Conservation (phyloP, 2,113 vertebrate species). For the Meles meles region DNA sequence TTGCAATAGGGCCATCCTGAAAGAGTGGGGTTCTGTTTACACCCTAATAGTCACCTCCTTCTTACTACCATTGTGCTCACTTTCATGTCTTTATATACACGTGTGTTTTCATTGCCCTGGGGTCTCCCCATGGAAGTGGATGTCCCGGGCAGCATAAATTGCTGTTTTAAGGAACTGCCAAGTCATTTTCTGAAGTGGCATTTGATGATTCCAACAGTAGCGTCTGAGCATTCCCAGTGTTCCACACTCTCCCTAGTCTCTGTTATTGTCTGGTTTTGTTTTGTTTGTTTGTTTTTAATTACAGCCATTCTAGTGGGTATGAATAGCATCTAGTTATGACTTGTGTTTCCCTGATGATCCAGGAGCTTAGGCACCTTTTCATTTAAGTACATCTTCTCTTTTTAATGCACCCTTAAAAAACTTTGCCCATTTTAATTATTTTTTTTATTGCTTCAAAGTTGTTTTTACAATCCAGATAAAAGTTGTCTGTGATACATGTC, state of each 20-base stretch:
- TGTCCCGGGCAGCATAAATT: background rate
- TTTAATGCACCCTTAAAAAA: background rate
- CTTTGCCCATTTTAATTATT: background rate
- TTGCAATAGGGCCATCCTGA: background rate
- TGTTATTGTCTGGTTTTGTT: too few species aligned
- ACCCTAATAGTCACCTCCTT: background rate
- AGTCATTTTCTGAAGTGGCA: background rate
- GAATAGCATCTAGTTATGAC: background rate
- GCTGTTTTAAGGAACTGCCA: background rate
- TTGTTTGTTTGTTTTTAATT: too few species aligned
- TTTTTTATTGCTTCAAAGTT: background rate
- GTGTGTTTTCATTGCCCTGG: background rate
- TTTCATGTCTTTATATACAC: background rate
- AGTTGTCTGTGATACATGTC: background rate
- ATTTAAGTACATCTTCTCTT: background rate
- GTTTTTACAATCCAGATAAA: background rate
- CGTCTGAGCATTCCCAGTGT: rapidly evolving
- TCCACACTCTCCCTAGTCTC: background rate
- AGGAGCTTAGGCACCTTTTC: background rate
- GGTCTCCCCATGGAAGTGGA: background rate
- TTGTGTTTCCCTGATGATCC: background rate
- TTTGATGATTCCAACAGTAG: background rate
- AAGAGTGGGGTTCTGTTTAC: background rate
- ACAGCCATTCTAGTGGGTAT: background rate
- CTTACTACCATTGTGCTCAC: background rate